Base-by-base conservation (phyloP, 1,140 invertebrate genomes). In the Ganaspis sp. region DNA sequence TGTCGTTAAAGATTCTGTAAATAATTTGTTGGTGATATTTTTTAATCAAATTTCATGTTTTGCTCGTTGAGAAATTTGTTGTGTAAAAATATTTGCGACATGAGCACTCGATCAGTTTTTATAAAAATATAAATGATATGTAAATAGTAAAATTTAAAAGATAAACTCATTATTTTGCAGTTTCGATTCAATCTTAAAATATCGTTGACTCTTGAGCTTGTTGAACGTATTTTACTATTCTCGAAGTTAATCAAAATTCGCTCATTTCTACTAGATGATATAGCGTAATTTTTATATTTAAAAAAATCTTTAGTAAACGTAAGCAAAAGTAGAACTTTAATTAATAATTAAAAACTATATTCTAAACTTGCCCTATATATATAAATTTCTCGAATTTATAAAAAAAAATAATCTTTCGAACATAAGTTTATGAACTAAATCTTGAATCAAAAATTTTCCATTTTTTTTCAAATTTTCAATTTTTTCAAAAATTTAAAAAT, bases 191-290 rank as follows among this genome's bases (percentile, higher is more conserved):
- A 34, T 34, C 29, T 34, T 34, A 34, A 64, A 64, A 64, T 64
- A 26, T 29, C 26, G 4, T n/a, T 29, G n/a, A 15, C 21, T 64
- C 11, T 42, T 11, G 15, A 42, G 15, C 9, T 42, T 15, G 5
- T 49, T 49, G 8, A 64, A 11, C 4, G 23, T 64, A 64, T 34
- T 34, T 34, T 34, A 49, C n/a, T 49, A 49, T 49, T 49, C 45
- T 49, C n/a, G 45, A 49, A 49, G n/a, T 49, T 17, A 49, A 49
- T 49, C 45, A 49, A 49, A 49, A 49, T 49, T 49, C 45, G 45
- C 45, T 49, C 45, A 49, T 15, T 49, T 49, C 4, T 49, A 49
- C n/a, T 15, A n/a, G n/a, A 49, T 6, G 17, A n/a, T 49, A 49
- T n/a, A 49, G 15, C n/a, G 45, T 17, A 49, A n/a, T 49, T 49